Percentiles rank a stretch among this genome's conserved stretches.
Evolutionary conservation across 2,113 vertebrate species (phyloP).

Genomic region (Hucho hucho): DNA sequence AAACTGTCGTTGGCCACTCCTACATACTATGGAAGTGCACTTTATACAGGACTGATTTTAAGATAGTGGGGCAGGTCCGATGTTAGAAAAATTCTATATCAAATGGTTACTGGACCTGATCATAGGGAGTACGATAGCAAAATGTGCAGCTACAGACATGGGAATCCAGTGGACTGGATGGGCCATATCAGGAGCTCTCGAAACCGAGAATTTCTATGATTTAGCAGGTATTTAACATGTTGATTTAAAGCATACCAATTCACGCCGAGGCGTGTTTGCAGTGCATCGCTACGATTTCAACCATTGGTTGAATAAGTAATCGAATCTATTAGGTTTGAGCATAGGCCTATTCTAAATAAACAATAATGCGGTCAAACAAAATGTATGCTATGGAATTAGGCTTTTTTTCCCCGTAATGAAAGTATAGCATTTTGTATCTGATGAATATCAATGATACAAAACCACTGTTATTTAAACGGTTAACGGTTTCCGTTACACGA

Average conservation of each 20-base stretch:
- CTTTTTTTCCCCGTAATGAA: too few species aligned
- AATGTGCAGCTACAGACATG: slow-evolving; percentile 66
- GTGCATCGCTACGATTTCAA: neutral
- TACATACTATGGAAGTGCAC: slow-evolving; percentile 41
- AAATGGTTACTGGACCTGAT: slow-evolving; percentile 38
- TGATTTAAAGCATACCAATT: neutral
- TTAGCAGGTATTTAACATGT: slow-evolving; percentile 68
- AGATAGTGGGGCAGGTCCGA: slow-evolving; percentile 30
- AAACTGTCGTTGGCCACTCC: slow-evolving; percentile 17
- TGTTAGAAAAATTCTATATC: too few species aligned
- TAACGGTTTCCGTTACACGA: slow-evolving; percentile 51
- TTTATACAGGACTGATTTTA: slow-evolving; percentile 34
- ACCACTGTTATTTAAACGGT: slow-evolving; percentile 42
- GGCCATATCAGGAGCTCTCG: slow-evolving; percentile 65
- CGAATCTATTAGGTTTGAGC: neutral
- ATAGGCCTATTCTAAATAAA: neutral
- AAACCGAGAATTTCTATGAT: slow-evolving; percentile 79
- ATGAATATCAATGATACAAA: slow-evolving; percentile 42
- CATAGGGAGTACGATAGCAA: slow-evolving; percentile 61
- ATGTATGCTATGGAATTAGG: too few species aligned
- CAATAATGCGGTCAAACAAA: neutral
- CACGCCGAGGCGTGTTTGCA: neutral
- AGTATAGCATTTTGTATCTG: too few species aligned
- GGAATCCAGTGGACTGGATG: slow-evolving; percentile 75
- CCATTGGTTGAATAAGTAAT: neutral